Conservation (phyloP, 2,797 vertebrate species). For the Sorex maritimensis region DNA sequence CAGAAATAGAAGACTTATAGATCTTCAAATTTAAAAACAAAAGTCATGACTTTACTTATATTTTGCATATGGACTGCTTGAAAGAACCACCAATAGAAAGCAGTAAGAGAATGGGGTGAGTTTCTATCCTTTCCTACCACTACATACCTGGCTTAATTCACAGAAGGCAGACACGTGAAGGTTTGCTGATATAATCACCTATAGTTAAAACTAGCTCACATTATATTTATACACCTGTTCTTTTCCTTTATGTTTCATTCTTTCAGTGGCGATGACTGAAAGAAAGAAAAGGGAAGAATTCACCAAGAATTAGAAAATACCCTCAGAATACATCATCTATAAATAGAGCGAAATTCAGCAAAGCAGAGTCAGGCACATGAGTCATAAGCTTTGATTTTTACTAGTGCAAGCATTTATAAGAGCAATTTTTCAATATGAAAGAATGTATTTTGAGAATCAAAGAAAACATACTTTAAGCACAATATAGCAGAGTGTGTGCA, state of each 20-base stretch:
- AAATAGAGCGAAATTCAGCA: slow-evolving; percentile 74
- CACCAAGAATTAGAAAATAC: slow-evolving; percentile 70
- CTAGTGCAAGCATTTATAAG: slow-evolving; percentile 66
- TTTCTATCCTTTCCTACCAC: neutral
- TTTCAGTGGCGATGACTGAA: slow-evolving; percentile 48
- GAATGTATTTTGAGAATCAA: slow-evolving; percentile 71
- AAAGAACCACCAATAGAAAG: neutral
- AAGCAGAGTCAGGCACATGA: slow-evolving; percentile 68
- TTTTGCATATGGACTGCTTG: slow-evolving; percentile 31
- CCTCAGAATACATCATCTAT: slow-evolving; percentile 69
- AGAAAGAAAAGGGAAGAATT: slow-evolving; percentile 58
- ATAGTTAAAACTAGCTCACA: neutral
- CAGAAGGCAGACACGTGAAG: neutral
- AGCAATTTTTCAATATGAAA: slow-evolving; percentile 70
- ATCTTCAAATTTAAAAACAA: neutral
- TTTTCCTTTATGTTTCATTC: neutral
- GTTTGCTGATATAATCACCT: neutral
- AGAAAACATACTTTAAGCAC: slow-evolving; percentile 57
- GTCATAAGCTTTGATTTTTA: slow-evolving; percentile 74
- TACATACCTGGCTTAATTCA: neutral
- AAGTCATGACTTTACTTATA: neutral
- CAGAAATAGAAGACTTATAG: neutral
- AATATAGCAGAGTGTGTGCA: neutral
- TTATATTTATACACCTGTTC: neutral
- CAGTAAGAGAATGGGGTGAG: neutral